Base-by-base conservation (phyloP, 2,113 vertebrate genomes). In the Saccopteryx leptura region DNA sequence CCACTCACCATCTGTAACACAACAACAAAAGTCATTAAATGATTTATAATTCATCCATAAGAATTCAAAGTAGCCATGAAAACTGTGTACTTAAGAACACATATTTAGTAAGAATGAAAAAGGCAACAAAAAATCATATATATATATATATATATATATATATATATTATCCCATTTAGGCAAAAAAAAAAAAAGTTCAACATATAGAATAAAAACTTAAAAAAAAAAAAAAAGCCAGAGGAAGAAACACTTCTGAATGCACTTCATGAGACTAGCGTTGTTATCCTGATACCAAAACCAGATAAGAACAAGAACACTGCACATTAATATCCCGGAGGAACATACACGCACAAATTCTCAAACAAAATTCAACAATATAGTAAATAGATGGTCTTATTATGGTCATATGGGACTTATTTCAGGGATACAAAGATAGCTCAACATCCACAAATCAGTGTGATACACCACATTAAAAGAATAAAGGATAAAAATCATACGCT, bases 111-210 rank as follows among this genome's bases (percentile, higher is more conserved):
- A 63, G 78, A 85, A 90, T 39, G 39, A 71, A 21, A 21, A 92
- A 54, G 4, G 2, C 54, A 95, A 74, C 26, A 52, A 39, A 39
- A 39, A 39, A 3, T 39, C 39, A 39, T 69, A 79, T 19, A 78
- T 72, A 60, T 72, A 92, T 58, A 86, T 80, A 60, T 72, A 92
- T 58, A 86, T 80, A n/a, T n/a, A 39, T 69, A 79, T 19, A 78
- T 72, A 60, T 72, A 92, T 58, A 86, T 80, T 65, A 46, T 63
- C 7, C 4, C 7, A 71, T 52, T 90, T 85, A 31, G 74, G 28
- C 15, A 54, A 65, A 66, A 75, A 82, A 58, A 58, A 18, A 33
- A 39, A 39, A 39, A 39, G 39, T 69, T 5, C 52, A 91, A 50
- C 26, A 24, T n/a, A 54, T 14, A 78, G 4, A 82, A 78, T 28